Evolutionary conservation across 2,888 invertebrate genomes (phyloP), one percentile per base, ranked within the genome.

Genomic region (Caenorhabditis parvicauda): DNA sequence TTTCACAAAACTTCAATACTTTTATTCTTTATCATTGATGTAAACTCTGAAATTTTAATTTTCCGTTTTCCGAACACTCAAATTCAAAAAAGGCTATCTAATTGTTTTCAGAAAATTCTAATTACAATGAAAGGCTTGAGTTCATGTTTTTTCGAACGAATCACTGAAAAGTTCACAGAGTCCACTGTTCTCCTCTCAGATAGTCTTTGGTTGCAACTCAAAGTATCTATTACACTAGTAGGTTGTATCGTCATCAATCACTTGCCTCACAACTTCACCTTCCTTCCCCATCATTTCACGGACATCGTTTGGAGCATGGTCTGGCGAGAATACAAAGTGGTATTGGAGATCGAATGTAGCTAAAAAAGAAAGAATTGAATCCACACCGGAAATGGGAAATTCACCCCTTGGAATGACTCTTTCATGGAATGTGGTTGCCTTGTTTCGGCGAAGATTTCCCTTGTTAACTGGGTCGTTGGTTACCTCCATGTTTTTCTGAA

Each of bases 341-440:
- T 62, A 57, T 44, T 62, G 62, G 51, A 62, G 62, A 54, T 62
- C 57, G 43, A 62, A 62, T 47, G 54, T 54, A 41, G 62, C 62
- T 62, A 48, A n/a, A 55, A 41, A 37, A 32, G 38, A 48, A 42
- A 21, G 21, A 21, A 44, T 28, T 22, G 44, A 39, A 39, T 39
- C 19, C 7, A 43, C 6, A 25, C 9, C 17, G 9, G 7, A 21
- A 43, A 43, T 7, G 7, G 17, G 17, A 45, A 45, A 25, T 45
- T 14, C 28, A 60, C 60, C 60, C 56, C 56, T 60, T 45, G 60
- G 60, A 56, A 60, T 60, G 53, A 24, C 52, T 38, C 46, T 47
- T 50, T 53, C 46, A 41, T 62, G 51, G 38, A 62, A 62, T 28
- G 54, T 62, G 39, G 62, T 62, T 46, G 62, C 62, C 51, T 62